Conservation (phyloP, 2,113 vertebrate species). For the Butorides virescens region DNA sequence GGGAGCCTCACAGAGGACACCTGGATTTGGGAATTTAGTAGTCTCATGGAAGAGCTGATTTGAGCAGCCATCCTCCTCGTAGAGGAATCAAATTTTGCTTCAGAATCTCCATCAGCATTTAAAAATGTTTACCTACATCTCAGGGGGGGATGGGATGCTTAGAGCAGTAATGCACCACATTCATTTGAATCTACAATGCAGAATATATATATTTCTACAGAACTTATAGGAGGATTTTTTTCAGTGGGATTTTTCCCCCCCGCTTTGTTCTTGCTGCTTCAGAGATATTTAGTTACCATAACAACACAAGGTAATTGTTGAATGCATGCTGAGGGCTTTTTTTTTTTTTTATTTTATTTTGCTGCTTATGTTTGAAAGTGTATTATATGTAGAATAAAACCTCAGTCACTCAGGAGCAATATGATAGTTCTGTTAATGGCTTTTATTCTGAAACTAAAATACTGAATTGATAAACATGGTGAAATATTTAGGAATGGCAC, state of each 20-base stretch:
- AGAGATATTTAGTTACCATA: slow-evolving; percentile 46
- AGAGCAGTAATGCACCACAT: neutral
- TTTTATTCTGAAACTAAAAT: slow-evolving; percentile 11
- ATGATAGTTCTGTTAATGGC: neutral
- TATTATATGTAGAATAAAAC: neutral
- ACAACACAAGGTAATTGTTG: slow-evolving; percentile 17
- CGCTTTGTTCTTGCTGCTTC: neutral
- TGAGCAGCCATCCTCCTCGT: neutral
- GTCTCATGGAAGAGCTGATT: neutral
- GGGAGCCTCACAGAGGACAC: neutral
- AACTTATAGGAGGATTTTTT: neutral
- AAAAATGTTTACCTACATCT: neutral
- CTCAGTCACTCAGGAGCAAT: neutral
- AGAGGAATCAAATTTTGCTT: neutral
- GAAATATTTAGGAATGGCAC: neutral
- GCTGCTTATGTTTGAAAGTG: neutral
- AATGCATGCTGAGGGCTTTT: neutral
- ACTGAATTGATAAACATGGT: neutral
- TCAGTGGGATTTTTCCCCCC: too few relatives aligned
- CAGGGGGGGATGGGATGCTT: neutral
- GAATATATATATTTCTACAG: accelerated
- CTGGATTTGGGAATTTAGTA: neutral
- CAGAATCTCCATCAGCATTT: neutral
- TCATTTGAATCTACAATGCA: neutral
- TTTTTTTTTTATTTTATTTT: neutral